Base-by-base conservation (phyloP, 2,797 vertebrate species). In the Microcaecilia unicolor region DNA sequence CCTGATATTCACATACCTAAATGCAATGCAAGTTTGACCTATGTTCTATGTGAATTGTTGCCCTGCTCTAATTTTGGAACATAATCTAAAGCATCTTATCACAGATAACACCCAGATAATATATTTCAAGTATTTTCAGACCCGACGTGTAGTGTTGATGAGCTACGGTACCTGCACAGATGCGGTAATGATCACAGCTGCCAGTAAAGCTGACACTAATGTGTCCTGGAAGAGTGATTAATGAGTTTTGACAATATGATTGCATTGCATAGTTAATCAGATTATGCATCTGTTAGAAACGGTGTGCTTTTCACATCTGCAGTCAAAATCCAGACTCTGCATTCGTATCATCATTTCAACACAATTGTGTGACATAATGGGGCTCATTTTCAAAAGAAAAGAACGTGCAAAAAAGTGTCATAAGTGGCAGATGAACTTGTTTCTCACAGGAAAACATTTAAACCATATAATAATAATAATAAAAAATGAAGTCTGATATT, bases 191-290 rank as follows among this genome's bases (percentile, higher is more conserved):
- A 70, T 58, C 66, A 55, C 68, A 80, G 74, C 68, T 83, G 76
- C 80, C 76, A 76, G 54, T 32, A 55, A 74, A 56, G 43, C 33
- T 65, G 51, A 34, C 5, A 6, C 51, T 70, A 78, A 70, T 66
- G 53, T 65, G 44, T 78, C 66, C 58, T 67, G 61, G 65, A 79
- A 77, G 64, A 78, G 41, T 78, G 81, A 81, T 83, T 83, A 84
- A 84, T 83, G 53, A 53, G 39, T 76, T 81, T 78, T 83, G 81
- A 85, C 81, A 84, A 65, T 74, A 81, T 80, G 70, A 66, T 64
- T 67, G 60, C 65, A 55, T 69, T 76, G 74, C 59, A 50, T 76
- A 67, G 78, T 80, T 83, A 81, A 83, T 81, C 64, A 72, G 72
- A 79, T 80, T 81, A 80, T 60, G 60, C 70, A 76, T 81, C 68